These are phyloP conservation scores for Agrenia bidenticulata DNA, from an alignment of 2,888 invertebrate genomes.

Conservation along the genomic window DNA sequence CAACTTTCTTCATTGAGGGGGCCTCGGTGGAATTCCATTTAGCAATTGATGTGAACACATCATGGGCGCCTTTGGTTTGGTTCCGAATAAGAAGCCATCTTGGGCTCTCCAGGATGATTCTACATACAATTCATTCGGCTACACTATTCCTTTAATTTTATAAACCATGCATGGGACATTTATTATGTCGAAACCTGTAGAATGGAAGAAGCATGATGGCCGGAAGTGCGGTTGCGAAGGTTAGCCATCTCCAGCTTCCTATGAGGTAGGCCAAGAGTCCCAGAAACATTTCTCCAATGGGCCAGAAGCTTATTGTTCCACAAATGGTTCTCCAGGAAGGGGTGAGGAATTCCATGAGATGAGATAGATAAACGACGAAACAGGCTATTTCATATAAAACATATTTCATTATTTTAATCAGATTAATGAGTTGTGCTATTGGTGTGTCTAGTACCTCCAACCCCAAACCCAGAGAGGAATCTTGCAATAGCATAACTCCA, in stretches of 20 bases:
- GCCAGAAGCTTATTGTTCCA: constrained; percentile 38
- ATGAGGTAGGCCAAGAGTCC: constrained; percentile 35
- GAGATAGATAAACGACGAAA: constrained; percentile 37
- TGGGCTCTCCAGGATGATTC: constrained; percentile 46
- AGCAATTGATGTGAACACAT: constrained; percentile 44
- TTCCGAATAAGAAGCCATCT: constrained; percentile 46
- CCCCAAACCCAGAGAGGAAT: constrained; percentile 41
- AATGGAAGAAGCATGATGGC: constrained; percentile 20
- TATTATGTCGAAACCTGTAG: background rate
- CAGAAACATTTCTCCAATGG: constrained; percentile 35
- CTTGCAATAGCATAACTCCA: constrained; percentile 32
- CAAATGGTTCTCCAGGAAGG: constrained; percentile 39
- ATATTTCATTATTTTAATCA: too few relatives aligned
- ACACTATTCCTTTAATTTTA: too few relatives aligned
- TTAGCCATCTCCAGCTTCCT: constrained; percentile 39
- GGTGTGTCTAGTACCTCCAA: constrained; percentile 33
- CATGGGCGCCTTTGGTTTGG: constrained; percentile 33
- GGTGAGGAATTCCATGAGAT: constrained; percentile 46
- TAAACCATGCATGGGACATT: too few relatives aligned
- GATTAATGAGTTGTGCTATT: too few relatives aligned
- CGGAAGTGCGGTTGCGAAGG: constrained; percentile 24
- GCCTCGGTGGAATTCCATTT: constrained; percentile 37
- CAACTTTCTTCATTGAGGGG: constrained; percentile 27
- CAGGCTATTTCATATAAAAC: constrained; percentile 13
- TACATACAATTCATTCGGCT: background rate